phyloP scores from a whole-genome alignment of 2,888 invertebrate species.

The Ophraella communa region DNA sequence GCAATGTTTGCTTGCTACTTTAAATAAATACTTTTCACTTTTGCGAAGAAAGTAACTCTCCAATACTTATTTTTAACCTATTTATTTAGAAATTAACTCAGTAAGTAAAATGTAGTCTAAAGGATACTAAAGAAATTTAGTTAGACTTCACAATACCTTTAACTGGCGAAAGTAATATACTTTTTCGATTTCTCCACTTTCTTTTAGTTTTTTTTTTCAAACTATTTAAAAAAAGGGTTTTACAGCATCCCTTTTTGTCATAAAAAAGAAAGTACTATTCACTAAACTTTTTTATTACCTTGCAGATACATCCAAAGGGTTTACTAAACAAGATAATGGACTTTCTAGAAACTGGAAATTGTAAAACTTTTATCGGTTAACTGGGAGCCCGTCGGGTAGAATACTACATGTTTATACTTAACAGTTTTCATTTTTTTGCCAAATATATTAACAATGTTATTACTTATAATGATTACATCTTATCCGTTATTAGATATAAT shows the following conservation, averaged over 20 bases:
- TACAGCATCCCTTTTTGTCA: constrained; percentile 41
- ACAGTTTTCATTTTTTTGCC: neutral
- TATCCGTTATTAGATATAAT: too few relatives aligned
- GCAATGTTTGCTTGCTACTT: too few relatives aligned
- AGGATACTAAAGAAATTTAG: constrained; percentile 21
- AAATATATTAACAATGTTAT: neutral
- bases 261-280: constrained; percentile 50
- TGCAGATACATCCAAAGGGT: constrained; percentile 38
- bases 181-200: constrained; percentile 41
- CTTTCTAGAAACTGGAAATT: constrained; percentile 30
- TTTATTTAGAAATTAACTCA: too few relatives aligned
- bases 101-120: too few relatives aligned
- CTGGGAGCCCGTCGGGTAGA: constrained; percentile 10
- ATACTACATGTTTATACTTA: neutral
- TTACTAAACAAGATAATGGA: constrained; percentile 32
- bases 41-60: too few relatives aligned
- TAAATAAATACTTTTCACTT: too few relatives aligned
- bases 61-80: too few relatives aligned
- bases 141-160: constrained; percentile 39
- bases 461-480: neutral
- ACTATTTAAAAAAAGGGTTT: constrained; percentile 49
- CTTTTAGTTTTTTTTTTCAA: constrained; percentile 38
- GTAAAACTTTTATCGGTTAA: constrained; percentile 31
- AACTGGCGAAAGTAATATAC: constrained; percentile 49
- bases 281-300: constrained; percentile 47